Conservation (phyloP, 2,113 vertebrate species). For the Anoplopoma fimbria region DNA sequence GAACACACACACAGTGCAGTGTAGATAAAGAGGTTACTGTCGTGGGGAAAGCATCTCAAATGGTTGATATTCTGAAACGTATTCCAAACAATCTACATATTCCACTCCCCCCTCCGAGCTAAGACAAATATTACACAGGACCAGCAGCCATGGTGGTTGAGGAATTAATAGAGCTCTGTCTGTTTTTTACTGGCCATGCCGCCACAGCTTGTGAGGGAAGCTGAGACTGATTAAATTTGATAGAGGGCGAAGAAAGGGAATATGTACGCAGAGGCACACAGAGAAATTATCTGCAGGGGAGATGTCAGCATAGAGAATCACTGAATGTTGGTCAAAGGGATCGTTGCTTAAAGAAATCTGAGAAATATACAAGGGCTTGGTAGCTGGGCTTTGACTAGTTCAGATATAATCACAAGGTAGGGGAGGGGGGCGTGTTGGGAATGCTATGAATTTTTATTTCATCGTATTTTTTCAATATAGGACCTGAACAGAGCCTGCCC, state of each 20-base stretch:
- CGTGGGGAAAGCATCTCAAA: constrained; percentile 60
- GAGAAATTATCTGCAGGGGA: constrained; percentile 77
- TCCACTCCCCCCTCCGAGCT: constrained; percentile 47
- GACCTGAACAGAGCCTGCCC: constrained; percentile 35
- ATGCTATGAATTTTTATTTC: constrained; percentile 62
- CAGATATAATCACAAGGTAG: constrained; percentile 43
- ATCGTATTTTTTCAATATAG: constrained; percentile 53
- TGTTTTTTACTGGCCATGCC: constrained; percentile 70
- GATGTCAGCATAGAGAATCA: constrained; percentile 77
- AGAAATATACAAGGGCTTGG: constrained; percentile 63
- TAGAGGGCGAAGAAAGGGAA: constrained; percentile 74
- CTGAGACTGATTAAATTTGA: constrained; percentile 82
- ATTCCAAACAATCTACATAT: constrained; percentile 75
- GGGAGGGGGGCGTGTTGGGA: not conserved
- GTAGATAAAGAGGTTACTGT: constrained; percentile 56
- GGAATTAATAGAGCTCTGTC: constrained; percentile 80
- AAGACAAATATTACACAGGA: constrained; percentile 79
- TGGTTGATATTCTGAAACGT: constrained; percentile 69
- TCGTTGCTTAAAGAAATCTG: constrained; percentile 78
- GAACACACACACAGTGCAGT: constrained; percentile 29
- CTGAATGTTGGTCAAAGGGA: constrained; percentile 74
- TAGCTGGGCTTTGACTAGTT: constrained; percentile 51
- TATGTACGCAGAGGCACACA: constrained; percentile 73
- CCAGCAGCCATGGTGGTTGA: constrained; percentile 61
- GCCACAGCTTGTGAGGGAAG: constrained; percentile 58